A percentile compares a stretch with the other conserved stretches of the same genome.
phyloP scores from a whole-genome alignment of 2,888 invertebrate species.

The Dione juno region DNA sequence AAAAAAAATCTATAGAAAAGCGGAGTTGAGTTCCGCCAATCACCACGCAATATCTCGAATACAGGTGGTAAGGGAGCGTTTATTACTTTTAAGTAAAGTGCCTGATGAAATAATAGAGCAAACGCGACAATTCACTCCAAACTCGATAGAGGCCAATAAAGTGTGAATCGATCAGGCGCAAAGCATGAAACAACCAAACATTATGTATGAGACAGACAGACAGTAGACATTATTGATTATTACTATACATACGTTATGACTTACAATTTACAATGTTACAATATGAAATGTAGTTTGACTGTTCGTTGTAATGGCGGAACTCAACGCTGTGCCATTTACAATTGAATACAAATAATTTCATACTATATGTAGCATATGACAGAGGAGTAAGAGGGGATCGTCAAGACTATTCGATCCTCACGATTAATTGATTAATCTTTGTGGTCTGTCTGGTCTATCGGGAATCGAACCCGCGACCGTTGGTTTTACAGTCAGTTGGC shows the following conservation, averaged over 20 bases:
- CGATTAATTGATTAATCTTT: too few relatives aligned
- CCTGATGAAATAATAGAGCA: neutral
- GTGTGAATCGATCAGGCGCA: conserved; percentile 18
- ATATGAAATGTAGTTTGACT: neutral
- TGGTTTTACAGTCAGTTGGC: too few relatives aligned
- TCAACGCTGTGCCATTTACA: too few relatives aligned
- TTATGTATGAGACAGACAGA: conserved; percentile 7
- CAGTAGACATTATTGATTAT: conserved; percentile 2
- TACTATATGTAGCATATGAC: too few relatives aligned
- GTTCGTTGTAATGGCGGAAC: too few relatives aligned
- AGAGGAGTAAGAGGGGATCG: too few relatives aligned
- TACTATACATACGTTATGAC: neutral
- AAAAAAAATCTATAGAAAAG: too few relatives aligned
- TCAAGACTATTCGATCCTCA: too few relatives aligned
- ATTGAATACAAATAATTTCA: too few relatives aligned
- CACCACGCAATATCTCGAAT: neutral
- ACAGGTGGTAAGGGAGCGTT: neutral
- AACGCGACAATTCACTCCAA: conserved; percentile 5
- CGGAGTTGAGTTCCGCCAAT: too few relatives aligned
- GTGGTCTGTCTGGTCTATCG: too few relatives aligned
- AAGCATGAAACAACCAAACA: neutral
- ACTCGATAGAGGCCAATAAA: conserved; percentile 10
- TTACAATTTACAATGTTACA: neutral
- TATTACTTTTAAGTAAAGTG: neutral
- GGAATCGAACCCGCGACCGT: too few relatives aligned